Conservation (phyloP, 2,888 invertebrate species). For the Noctua fimbriata region DNA sequence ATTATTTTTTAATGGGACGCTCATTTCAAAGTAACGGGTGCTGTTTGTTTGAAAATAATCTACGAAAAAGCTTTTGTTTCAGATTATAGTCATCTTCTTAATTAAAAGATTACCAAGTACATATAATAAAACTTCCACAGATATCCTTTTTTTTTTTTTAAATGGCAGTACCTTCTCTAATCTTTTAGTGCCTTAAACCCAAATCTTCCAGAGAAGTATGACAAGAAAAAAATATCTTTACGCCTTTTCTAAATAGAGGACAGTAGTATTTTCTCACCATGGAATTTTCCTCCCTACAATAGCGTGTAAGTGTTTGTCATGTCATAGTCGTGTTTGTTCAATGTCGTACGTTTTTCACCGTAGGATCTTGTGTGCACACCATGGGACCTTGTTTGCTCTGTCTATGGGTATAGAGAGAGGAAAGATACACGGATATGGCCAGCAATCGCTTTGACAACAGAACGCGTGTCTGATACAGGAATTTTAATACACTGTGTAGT, state of each 20-base stretch:
- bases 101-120: not conserved
- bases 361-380: conserved; percentile 29
- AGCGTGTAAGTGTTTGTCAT: conserved; percentile 42
- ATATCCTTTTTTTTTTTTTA: not conserved
- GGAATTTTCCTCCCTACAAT: conserved; percentile 13
- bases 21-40: conserved; percentile 5
- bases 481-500: not conserved
- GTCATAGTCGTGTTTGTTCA: conserved; percentile 38
- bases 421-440: conserved; percentile 9
- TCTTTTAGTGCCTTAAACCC: not conserved
- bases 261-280: not conserved
- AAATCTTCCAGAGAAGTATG: not conserved
- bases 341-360: conserved; percentile 34
- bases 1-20: conserved; percentile 10
- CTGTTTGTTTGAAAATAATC: not conserved
- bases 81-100: not conserved
- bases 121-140: not conserved
- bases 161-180: not conserved
- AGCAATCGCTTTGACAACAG: conserved; percentile 9
- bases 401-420: conserved; percentile 10
- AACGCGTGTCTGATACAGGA: not conserved
- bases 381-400: conserved; percentile 30
- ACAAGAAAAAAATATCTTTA: not conserved
- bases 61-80: not conserved
- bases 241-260: not conserved